Evolutionary conservation across 2,888 invertebrate species (phyloP).

Genomic region (Aphelenchoides bicaudatus): DNA sequence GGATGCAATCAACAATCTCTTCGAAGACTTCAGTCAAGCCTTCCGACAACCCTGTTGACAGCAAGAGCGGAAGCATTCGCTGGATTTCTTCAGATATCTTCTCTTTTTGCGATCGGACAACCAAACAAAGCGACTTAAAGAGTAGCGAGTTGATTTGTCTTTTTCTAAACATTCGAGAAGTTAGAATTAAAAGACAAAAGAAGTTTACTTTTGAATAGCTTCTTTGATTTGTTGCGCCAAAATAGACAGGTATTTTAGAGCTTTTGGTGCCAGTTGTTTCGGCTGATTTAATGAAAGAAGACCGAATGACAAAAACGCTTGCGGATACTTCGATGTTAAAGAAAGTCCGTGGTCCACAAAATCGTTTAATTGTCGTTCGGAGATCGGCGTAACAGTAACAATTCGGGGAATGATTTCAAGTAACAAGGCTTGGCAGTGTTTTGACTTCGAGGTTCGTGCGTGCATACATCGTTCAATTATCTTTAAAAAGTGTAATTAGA

Average conservation of each 20-base stretch:
- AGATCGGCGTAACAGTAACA: slow-evolving; percentile 17
- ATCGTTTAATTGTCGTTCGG: slow-evolving; percentile 20
- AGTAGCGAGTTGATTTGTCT: slow-evolving; percentile 78
- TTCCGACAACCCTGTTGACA: slow-evolving; percentile 76
- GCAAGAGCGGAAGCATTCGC: slow-evolving; percentile 83
- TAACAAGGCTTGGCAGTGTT: slow-evolving; percentile 80
- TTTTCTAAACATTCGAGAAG: slow-evolving; percentile 65
- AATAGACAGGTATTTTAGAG: slow-evolving; percentile 20
- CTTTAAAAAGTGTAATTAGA: slow-evolving; percentile 60
- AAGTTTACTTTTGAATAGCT: slow-evolving; percentile 24
- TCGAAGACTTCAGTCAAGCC: slow-evolving; percentile 82
- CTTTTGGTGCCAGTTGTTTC: slow-evolving; percentile 24
- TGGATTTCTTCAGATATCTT: slow-evolving; percentile 69
- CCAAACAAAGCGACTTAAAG: slow-evolving; percentile 84
- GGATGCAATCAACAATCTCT: slow-evolving; percentile 82
- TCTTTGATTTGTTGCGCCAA: slow-evolving; percentile 23
- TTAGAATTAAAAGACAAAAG: neutral
- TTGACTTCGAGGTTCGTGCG: slow-evolving; percentile 72
- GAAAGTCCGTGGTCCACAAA: slow-evolving; percentile 25
- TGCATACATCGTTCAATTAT: slow-evolving; percentile 65
- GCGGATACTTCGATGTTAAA: slow-evolving; percentile 22
- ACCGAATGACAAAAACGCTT: slow-evolving; percentile 38
- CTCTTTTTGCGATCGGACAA: slow-evolving; percentile 78
- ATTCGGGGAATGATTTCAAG: slow-evolving; percentile 75
- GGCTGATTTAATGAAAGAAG: slow-evolving; percentile 35